These are phyloP conservation scores for Probosciger aterrimus DNA, from an alignment of 2,113 vertebrate species.

Conservation along the genomic window DNA sequence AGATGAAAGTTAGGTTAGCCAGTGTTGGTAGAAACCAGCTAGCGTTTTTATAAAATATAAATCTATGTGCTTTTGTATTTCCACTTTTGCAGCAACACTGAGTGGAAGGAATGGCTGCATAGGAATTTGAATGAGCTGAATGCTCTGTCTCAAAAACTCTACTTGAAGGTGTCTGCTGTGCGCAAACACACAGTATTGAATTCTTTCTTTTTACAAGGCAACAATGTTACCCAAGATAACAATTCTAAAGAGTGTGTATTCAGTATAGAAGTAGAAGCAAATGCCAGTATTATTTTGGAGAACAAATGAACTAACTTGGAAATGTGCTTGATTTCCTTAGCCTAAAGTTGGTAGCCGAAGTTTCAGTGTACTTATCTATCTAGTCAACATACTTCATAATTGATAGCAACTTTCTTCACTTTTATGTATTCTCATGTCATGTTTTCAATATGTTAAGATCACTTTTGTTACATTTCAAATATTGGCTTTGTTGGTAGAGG, in stretches of 20 bases:
- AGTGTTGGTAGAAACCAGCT: neutral
- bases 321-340: fast-evolving
- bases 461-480: neutral
- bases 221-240: neutral
- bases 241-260: neutral
- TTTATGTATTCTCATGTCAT: neutral
- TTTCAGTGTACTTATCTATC: neutral
- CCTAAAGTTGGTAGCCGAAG: neutral
- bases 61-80: neutral
- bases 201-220: neutral
- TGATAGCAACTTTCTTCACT: neutral
- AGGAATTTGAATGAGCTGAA: neutral
- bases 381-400: neutral
- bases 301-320: neutral
- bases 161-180: neutral
- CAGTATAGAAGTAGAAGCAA: neutral
- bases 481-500: neutral
- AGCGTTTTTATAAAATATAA: neutral
- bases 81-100: neutral
- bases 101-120: neutral
- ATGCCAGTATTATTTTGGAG: neutral
- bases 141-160: neutral
- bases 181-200: neutral
- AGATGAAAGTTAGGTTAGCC: neutral
- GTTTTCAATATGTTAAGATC: neutral